A percentile compares a stretch with the other conserved stretches of the same genome.
phyloP scores from a whole-genome alignment of 2,888 invertebrate genomes.

The Stenodera caucasica region DNA sequence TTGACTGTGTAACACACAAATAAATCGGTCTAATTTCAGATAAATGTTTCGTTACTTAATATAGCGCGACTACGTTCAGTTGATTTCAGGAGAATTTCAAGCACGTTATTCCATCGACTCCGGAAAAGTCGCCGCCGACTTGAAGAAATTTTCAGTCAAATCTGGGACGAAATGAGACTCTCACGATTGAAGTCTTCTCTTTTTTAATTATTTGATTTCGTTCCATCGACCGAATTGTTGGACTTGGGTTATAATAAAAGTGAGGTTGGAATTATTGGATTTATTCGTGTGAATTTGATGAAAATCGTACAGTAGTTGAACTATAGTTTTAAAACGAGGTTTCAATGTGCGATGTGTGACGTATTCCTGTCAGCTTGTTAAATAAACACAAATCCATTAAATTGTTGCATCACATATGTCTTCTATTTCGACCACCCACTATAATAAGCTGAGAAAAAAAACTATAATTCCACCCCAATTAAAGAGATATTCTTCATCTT shows the following conservation, averaged over 20 bases:
- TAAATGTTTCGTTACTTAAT: slow-evolving; percentile 38
- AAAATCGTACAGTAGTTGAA: slow-evolving; percentile 14
- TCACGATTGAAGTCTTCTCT: no score
- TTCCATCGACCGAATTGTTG: not conserved
- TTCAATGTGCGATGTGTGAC: slow-evolving; percentile 44
- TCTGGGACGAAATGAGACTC: no score
- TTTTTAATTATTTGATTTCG: no score
- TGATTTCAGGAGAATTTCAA: not conserved
- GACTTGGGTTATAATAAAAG: not conserved
- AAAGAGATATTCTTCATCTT: no score
- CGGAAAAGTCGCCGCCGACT: no score
- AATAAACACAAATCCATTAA: slow-evolving; percentile 58
- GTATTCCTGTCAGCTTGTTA: slow-evolving; percentile 55
- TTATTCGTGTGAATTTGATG: not conserved
- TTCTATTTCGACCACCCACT: slow-evolving; percentile 49
- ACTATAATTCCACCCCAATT: no score
- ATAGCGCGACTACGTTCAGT: slow-evolving; percentile 23
- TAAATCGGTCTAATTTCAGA: slow-evolving; percentile 43
- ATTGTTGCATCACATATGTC: slow-evolving; percentile 57
- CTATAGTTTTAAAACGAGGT: slow-evolving; percentile 36
- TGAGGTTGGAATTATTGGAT: not conserved
- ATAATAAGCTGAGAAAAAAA: no score
- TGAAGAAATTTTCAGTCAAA: not conserved
- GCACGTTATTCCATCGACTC: not conserved
- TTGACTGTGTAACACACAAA: slow-evolving; percentile 43